Evolutionary conservation across 2,113 vertebrate genomes (phyloP), one percentile per base, ranked within the genome.

Genomic region (Oreochromis niloticus): DNA sequence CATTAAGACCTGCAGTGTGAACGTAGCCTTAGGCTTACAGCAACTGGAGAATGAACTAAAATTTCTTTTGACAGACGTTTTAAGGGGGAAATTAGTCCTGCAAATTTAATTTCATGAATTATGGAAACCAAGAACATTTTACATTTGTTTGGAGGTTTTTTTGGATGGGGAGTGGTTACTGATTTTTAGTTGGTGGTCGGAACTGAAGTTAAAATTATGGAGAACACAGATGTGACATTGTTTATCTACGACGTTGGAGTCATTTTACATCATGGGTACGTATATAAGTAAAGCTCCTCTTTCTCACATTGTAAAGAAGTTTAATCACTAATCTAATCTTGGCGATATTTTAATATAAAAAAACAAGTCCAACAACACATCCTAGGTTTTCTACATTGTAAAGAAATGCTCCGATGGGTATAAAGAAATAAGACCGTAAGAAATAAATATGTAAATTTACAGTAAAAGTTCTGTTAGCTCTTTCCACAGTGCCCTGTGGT

Each of bases 61-160:
- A 22, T 68, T 22, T 13, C 36, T 22, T 41, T 68, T 22, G 11
- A 68, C 11, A 41, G 6, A 41, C 1, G 1, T 14, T 68, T 66
- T 36, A 34, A 63, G 32, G 30, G 59, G 30, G 16, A 63, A 34
- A 46, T 10, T 73, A 46, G 41, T 46, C n/a, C 41, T 73, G 22
- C 41, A 46, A 46, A 16, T 27, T 73, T 27, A 27, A 46, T 46
- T 73, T 41, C 2, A 73, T 24, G 9, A 46, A 17, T 46, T 8
- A 6, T 43, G 66, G 41, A 71, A 41, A 43, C 41, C 4, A 68
- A 13, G 24, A 36, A 4, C 17, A n/a, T 11, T 34, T 34, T 34
- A 3, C 17, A 5, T 43, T 43, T 11, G 27, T 27, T 63, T 61
- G 8, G 14, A 1, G 27, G 0, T 0, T 6, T 10, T 30, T 56